Percentiles rank a stretch among this genome's conserved stretches.
Evolutionary conservation across 2,113 vertebrate species (phyloP).

Genomic region (Rhinolophus ferrumequinum): DNA sequence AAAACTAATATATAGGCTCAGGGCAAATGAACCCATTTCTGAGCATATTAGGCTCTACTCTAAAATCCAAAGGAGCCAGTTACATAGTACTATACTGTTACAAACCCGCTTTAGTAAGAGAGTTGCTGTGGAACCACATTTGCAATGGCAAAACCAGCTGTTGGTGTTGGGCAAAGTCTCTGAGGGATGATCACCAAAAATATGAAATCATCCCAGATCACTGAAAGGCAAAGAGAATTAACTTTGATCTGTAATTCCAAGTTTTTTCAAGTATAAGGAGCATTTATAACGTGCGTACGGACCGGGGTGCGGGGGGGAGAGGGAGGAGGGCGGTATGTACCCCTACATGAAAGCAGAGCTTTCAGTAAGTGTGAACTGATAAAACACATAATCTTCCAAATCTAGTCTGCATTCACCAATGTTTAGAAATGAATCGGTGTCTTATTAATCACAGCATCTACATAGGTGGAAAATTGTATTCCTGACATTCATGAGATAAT

Average conservation of each 20-base stretch:
- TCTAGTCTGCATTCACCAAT: neutral
- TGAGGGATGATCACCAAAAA: neutral
- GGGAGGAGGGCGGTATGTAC: no score
- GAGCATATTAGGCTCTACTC: neutral
- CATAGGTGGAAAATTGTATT: neutral
- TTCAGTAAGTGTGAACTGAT: neutral
- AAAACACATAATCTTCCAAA: neutral
- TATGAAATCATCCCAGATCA: neutral
- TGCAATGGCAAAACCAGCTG: neutral
- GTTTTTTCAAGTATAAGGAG: neutral
- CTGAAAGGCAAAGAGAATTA: constrained; percentile 9
- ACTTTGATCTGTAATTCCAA: neutral
- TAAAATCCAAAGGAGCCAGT: neutral
- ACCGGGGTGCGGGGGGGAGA: no score
- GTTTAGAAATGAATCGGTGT: neutral
- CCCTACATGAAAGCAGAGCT: neutral
- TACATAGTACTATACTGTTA: neutral
- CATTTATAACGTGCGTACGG: neutral
- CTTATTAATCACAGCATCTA: neutral
- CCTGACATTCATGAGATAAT: neutral
- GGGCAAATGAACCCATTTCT: neutral
- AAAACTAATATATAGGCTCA: neutral
- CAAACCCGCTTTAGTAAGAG: neutral
- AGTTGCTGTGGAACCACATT: neutral
- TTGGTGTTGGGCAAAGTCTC: neutral